phyloP scores from a whole-genome alignment of 2,797 vertebrate genomes.

The Percopsis omiscomaycus region DNA sequence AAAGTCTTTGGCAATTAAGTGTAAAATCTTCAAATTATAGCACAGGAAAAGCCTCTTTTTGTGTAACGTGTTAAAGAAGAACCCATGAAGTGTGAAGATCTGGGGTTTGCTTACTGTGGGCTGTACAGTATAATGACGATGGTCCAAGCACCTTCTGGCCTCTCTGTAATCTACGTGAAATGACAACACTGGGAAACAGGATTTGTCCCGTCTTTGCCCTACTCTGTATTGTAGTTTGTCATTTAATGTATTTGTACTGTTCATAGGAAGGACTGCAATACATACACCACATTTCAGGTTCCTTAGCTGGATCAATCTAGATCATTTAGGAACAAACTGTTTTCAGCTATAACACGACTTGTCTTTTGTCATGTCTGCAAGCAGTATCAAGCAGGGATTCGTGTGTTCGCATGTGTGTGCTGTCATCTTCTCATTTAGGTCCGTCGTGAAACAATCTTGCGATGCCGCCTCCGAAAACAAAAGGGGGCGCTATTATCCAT shows the following conservation, averaged over 20 bases:
- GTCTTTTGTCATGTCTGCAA: conserved; percentile 34
- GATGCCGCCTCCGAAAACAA: conserved; percentile 60
- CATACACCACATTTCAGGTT: conserved; percentile 75
- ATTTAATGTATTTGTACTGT: conserved; percentile 75
- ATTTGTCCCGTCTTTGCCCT: conserved; percentile 51
- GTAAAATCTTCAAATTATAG: conserved; percentile 30
- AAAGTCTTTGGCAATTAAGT: too few relatives aligned
- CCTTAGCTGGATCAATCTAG: conserved; percentile 42
- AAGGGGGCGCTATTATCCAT: conserved; percentile 65
- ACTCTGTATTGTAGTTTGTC: conserved; percentile 73
- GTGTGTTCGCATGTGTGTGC: conserved; percentile 64
- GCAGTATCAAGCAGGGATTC: conserved; percentile 54
- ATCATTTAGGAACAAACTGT: conserved; percentile 38
- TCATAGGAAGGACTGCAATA: conserved; percentile 80
- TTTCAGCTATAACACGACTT: conserved; percentile 47
- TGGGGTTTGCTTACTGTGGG: conserved; percentile 7
- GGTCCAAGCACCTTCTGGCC: conserved; percentile 63
- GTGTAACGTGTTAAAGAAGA: conserved; percentile 1
- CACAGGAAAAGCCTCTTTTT: conserved; percentile 8
- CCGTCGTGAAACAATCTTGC: conserved; percentile 43
- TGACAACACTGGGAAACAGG: conserved; percentile 64
- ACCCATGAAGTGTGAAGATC: conserved; percentile 9
- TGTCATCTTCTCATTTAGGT: conserved; percentile 51
- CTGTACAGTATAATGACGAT: conserved; percentile 14
- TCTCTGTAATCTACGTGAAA: conserved; percentile 65